Conservation (phyloP, 2,888 invertebrate genomes). For the Yponomeuta cagnagella region DNA sequence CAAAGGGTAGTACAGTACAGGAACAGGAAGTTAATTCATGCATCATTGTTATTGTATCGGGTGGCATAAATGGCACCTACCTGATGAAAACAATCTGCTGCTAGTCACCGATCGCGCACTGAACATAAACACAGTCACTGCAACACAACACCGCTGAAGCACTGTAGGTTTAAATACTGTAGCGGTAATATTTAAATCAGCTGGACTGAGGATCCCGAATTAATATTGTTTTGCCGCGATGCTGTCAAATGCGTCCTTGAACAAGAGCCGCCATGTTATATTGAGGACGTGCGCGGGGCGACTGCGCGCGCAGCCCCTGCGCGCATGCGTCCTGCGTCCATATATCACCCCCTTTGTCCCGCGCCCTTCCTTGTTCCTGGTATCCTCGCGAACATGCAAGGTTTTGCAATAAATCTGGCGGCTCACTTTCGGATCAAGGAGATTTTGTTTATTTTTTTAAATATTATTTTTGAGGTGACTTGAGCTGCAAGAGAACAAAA, state of each 20-base stretch:
- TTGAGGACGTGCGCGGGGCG: constrained; percentile 67
- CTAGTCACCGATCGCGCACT: not conserved
- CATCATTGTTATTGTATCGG: constrained; percentile 10
- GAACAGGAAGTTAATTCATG: not conserved
- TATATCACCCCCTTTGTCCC: constrained; percentile 38
- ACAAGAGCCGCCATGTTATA: constrained; percentile 60
- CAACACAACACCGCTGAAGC: not conserved
- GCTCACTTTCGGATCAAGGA: too few species aligned
- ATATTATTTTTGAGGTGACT: too few species aligned
- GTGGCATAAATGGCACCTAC: constrained; percentile 4
- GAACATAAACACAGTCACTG: not conserved
- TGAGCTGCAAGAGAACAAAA: too few species aligned
- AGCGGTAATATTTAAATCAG: constrained; percentile 22
- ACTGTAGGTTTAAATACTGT: not conserved
- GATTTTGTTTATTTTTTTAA: too few species aligned
- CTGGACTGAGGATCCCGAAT: constrained; percentile 26
- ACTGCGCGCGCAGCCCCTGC: constrained; percentile 52
- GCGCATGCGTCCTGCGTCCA: constrained; percentile 42
- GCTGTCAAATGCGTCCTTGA: constrained; percentile 64
- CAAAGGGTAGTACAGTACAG: not conserved
- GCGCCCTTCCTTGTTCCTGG: constrained; percentile 22
- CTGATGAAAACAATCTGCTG: constrained; percentile 8
- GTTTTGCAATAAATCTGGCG: not conserved
- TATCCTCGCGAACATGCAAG: not conserved
- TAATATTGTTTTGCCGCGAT: constrained; percentile 44